phyloP scores from a whole-genome alignment of 2,113 vertebrate species.

The Pachycephala philippinensis region DNA sequence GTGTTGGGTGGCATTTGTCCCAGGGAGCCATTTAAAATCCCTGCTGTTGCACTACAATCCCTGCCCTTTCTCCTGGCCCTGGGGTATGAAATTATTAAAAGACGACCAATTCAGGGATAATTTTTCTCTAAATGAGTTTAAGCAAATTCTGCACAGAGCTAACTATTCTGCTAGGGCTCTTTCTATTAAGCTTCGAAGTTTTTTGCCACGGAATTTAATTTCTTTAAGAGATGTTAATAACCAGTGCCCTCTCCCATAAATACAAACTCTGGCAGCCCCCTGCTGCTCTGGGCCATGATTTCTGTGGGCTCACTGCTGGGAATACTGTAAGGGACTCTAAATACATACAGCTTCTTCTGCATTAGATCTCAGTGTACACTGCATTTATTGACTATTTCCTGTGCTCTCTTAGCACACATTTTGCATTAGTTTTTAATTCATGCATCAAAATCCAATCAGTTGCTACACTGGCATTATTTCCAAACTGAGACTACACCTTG shows the following conservation, averaged over 20 bases:
- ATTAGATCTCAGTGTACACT: neutral
- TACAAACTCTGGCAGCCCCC: slow-evolving; percentile 40
- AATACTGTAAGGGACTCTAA: neutral
- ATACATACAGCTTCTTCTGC: neutral
- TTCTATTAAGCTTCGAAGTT: slow-evolving; percentile 12
- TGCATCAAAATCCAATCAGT: neutral
- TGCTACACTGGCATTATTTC: neutral
- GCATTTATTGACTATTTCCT: neutral
- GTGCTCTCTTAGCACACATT: neutral
- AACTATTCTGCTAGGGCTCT: neutral
- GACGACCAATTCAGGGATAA: slow-evolving; percentile 49
- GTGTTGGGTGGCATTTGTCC: slow-evolving; percentile 23
- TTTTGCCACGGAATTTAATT: slow-evolving; percentile 19
- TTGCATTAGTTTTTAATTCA: neutral
- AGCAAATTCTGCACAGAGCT: slow-evolving; percentile 47
- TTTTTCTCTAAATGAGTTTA: slow-evolving; percentile 60
- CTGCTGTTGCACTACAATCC: slow-evolving; percentile 58
- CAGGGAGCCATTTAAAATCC: neutral
- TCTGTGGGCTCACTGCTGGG: neutral
- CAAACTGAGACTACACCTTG: neutral
- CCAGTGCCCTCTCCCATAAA: slow-evolving; percentile 50
- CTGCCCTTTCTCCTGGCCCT: slow-evolving; percentile 62
- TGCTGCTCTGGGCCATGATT: neutral
- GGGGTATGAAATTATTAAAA: slow-evolving; percentile 48
- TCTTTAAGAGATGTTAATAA: slow-evolving; percentile 56